Evolutionary conservation across 2,797 vertebrate genomes (phyloP), one percentile per base, ranked within the genome.

Genomic region (Pipistrellus nathusii): DNA sequence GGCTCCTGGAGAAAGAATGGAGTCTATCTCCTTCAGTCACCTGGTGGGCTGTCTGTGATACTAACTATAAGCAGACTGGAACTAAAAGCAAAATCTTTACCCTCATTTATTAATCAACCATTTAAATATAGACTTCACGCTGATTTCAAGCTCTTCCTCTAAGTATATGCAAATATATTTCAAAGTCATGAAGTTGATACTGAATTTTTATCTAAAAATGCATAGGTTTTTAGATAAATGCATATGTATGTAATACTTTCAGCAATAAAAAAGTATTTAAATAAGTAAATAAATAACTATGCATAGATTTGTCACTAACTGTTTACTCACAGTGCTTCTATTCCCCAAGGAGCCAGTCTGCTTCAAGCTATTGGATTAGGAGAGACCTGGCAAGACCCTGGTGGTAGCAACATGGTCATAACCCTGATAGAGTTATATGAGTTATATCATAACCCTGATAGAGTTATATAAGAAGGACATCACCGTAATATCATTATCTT

Each of bases 341-440:
- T 64, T 15, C 12, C 55, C 68, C 17, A 11, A 82, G 41, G 8
- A 69, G 76, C 25, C 46, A 68, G 5, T 25, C 21, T 88, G n/a
- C 71, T 64, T 68, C 66, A 5, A 62, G 51, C 32, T 68, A 27
- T 23, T 12, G 12, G 20, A 57, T 0, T 0, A 14, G 2, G 4
- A 46, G 1, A 76, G 32, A 80, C 25, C 7, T 48, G 1, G 0
- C 32, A 20, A 38, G 30, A 21, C 12, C 5, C 32, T 32, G 15
- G 8, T 17, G 51, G 81, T 0, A 8, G 14, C 2, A 8, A 27
- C 5, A 25, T 17, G 57, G 4, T 35, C 15, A n/a, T 18, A n/a
- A n/a, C 38, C 35, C 13, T 46, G 5, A 0, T 0, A 44, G 23
- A 68, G 4, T 32, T 35, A 41, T 8, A 2, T 32, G 48, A 46